Percentiles rank a stretch among this genome's conserved stretches.
Evolutionary conservation across 2,113 vertebrate species (phyloP).

Genomic region (Sylvilagus bachmani): DNA sequence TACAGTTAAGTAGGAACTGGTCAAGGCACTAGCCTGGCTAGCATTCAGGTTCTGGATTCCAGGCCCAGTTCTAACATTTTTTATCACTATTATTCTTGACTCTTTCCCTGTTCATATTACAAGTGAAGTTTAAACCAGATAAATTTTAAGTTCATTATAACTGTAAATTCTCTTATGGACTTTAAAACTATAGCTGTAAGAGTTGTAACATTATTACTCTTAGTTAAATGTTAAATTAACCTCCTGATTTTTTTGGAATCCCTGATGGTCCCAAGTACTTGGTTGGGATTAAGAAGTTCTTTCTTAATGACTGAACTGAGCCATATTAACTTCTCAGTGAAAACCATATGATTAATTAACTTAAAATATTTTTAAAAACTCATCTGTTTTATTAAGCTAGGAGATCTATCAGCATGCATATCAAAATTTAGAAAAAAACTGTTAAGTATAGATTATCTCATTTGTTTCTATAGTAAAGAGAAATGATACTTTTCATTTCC

Average conservation of each 20-base stretch:
- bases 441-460: slow-evolving; percentile 46
- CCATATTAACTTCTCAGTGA: slow-evolving; percentile 63
- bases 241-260: slow-evolving; percentile 54
- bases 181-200: slow-evolving; percentile 3
- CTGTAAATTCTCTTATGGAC: background rate
- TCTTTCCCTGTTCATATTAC: background rate
- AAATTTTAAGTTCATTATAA: background rate
- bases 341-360: slow-evolving; percentile 68
- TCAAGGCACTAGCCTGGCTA: background rate
- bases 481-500: slow-evolving; percentile 16
- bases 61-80: background rate
- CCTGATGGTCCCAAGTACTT: slow-evolving; percentile 27
- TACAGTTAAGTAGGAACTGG: background rate
- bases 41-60: background rate
- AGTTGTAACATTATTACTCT: background rate
- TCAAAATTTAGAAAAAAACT: slow-evolving; percentile 21
- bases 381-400: slow-evolving; percentile 53
- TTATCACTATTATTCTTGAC: background rate
- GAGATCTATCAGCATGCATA: slow-evolving; percentile 54
- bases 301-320: slow-evolving; percentile 42
- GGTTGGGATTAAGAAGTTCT: background rate
- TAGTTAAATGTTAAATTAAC: slow-evolving; percentile 44
- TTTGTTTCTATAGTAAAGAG: background rate
- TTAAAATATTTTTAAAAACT: slow-evolving; percentile 29
- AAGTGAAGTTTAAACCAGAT: background rate